Percentiles rank a stretch among this genome's conserved stretches.
phyloP scores from a whole-genome alignment of 2,888 invertebrate genomes.

The Cataglyphis altisquamis region DNA sequence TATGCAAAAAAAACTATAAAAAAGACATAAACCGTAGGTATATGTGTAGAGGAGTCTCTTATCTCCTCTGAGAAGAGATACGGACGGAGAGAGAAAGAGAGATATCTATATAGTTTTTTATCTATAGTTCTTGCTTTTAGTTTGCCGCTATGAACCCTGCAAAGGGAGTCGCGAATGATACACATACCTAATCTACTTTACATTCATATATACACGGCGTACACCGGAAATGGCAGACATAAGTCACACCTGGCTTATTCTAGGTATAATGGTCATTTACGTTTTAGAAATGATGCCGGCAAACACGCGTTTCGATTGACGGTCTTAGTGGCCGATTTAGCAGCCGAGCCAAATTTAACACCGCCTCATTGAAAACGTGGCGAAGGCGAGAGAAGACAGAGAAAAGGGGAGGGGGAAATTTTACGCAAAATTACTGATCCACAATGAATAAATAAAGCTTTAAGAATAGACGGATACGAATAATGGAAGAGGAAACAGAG shows the following conservation, averaged over 20 bases:
- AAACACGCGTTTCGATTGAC: conserved; percentile 67
- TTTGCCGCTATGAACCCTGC: no score
- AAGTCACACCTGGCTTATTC: conserved; percentile 79
- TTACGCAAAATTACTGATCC: neutral
- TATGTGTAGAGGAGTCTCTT: no score
- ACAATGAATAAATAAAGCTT: conserved; percentile 21
- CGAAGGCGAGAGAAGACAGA: neutral
- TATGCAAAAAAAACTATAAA: no score
- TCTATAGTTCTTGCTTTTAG: neutral
- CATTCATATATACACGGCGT: conserved; percentile 55
- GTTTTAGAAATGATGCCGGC: conserved; percentile 60
- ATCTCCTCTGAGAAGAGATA: no score
- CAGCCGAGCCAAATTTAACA: conserved; percentile 59
- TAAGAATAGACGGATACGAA: neutral
- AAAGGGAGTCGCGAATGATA: conserved; percentile 50
- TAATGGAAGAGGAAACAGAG: conserved; percentile 22
- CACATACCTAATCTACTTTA: conserved; percentile 70
- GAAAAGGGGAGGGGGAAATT: neutral
- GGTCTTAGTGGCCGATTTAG: conserved; percentile 70
- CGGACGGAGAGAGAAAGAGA: no score
- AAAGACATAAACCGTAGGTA: no score
- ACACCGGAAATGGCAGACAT: conserved; percentile 71
- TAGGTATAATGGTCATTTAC: conserved; percentile 70
- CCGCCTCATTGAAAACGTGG: conserved; percentile 58
- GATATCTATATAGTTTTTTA: neutral